Conservation (phyloP, 35 echinoderm and acorn worm species). For the Chiridota heheva region DNA sequence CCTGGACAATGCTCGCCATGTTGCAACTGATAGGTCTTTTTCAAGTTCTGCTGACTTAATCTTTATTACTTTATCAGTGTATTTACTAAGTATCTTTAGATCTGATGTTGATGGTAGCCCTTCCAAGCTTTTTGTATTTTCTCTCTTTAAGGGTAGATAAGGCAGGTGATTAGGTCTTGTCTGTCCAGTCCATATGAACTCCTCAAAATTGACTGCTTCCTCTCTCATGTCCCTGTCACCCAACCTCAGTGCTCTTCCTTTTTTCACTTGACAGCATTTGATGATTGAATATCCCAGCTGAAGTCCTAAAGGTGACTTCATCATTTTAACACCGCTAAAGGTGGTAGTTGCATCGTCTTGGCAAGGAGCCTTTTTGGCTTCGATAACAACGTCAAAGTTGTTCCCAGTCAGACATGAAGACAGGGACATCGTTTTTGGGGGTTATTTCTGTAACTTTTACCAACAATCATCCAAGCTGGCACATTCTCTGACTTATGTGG, state of each 20-base stretch:
- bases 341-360: neutral
- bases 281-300: conserved; percentile 21
- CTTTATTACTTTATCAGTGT: neutral
- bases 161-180: conserved; percentile 13
- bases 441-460: conserved; percentile 11
- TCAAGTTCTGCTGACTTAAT: neutral
- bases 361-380: conserved; percentile 21
- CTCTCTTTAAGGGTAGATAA: conserved; percentile 16
- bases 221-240: conserved; percentile 15
- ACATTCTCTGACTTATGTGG: conserved; percentile 10
- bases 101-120: conserved; percentile 20
- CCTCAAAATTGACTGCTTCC: conserved; percentile 16
- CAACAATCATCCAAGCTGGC: neutral
- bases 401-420: conserved; percentile 2
- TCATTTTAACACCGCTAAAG: conserved; percentile 16
- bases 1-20: neutral
- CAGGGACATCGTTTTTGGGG: neutral
- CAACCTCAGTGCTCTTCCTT: conserved; percentile 29
- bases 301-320: conserved; percentile 3
- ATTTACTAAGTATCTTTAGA: conserved; percentile 29
- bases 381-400: conserved; percentile 22
- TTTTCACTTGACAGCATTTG: conserved; percentile 35
- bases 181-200: conserved; percentile 18
- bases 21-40: neutral
- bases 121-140: conserved; percentile 8